Conservation (phyloP, 2,888 invertebrate species). For the Hyposoter didymator region DNA sequence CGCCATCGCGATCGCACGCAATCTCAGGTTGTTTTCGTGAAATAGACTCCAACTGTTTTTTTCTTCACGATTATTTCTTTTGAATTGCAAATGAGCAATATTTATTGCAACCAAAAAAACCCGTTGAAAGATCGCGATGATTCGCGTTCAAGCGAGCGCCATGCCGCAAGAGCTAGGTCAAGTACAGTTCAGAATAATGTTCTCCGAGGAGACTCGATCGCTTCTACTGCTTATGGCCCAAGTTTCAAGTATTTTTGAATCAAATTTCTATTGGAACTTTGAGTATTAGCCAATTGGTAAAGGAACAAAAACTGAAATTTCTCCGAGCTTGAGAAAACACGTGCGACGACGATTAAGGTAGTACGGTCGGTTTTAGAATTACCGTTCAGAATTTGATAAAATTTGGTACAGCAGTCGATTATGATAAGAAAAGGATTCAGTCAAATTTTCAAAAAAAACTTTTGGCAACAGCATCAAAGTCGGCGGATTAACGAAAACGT, state of each 20-base stretch:
- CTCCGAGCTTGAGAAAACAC: background rate
- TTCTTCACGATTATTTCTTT: background rate
- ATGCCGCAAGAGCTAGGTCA: background rate
- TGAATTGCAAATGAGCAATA: slow-evolving; percentile 9
- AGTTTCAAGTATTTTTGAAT: background rate
- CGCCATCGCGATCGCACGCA: background rate
- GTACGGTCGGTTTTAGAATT: too few species aligned
- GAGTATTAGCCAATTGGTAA: background rate
- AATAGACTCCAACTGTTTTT: background rate
- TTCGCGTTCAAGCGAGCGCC: background rate
- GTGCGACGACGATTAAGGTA: too few species aligned
- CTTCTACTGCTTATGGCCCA: background rate
- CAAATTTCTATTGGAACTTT: background rate
- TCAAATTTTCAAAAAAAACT: background rate
- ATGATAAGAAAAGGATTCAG: too few species aligned
- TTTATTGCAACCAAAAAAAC: slow-evolving; percentile 6
- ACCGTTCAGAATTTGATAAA: too few species aligned
- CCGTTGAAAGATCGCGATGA: background rate
- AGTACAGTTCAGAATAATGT: background rate
- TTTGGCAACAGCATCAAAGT: background rate
- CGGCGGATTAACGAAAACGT: too few species aligned
- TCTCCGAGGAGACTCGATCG: background rate
- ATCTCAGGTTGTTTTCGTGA: background rate
- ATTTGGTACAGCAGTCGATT: too few species aligned
- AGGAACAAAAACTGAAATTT: background rate